Conservation (phyloP, 2,797 vertebrate species). For the Podarcis siculus region DNA sequence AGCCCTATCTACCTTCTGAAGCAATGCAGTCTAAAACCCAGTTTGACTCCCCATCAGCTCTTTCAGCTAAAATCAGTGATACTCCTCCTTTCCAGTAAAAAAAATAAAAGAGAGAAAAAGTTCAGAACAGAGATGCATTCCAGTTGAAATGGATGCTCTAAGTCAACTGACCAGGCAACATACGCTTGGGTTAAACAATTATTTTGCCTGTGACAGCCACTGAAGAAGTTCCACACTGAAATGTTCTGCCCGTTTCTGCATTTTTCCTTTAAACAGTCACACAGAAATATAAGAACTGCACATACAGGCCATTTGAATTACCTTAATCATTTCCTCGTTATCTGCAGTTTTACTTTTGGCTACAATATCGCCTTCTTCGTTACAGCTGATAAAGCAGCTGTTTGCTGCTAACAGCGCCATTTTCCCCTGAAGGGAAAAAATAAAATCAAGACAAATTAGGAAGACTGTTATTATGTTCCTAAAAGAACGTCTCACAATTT, state of each 20-base stretch:
- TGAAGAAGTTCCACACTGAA: neutral
- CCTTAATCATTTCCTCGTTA: constrained; percentile 96
- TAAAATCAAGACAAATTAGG: constrained; percentile 17
- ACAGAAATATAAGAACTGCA: neutral
- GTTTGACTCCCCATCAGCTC: too few relatives aligned
- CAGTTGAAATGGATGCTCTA: neutral
- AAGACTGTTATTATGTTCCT: constrained; percentile 19
- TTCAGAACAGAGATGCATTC: neutral
- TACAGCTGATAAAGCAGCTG: constrained; percentile 95
- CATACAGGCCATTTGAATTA: constrained; percentile 64
- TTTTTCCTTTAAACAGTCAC: neutral
- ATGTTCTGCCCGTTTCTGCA: neutral
- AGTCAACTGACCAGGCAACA: neutral
- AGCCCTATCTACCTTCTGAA: neutral
- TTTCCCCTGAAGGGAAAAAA: constrained; percentile 84
- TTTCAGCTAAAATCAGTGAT: neutral
- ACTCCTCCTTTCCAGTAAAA: neutral
- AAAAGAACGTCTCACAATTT: neutral
- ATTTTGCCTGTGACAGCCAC: neutral
- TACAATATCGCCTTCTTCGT: constrained; percentile 93
- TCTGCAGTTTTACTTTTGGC: constrained; percentile 92
- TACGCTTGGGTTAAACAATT: neutral
- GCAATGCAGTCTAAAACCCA: too few relatives aligned
- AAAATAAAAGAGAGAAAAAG: neutral
- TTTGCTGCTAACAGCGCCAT: constrained; percentile 93